These are phyloP conservation scores for Andrena praecox DNA, from an alignment of 2,888 invertebrate genomes.

Conservation along the genomic window DNA sequence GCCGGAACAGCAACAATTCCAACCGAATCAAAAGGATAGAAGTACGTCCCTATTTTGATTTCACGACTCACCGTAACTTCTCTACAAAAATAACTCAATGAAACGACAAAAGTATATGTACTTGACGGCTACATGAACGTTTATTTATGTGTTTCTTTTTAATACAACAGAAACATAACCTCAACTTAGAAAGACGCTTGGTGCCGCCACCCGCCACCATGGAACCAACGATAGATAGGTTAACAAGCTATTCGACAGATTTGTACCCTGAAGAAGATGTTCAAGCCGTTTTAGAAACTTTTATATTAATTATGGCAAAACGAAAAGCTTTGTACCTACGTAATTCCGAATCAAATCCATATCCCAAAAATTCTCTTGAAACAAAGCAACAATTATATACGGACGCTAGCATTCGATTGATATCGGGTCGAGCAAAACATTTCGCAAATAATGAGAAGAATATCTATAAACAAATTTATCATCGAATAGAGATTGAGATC, in stretches of 20 bases:
- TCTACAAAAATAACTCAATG: slow-evolving; percentile 66
- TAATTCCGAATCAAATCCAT: too few species aligned
- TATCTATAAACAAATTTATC: not conserved
- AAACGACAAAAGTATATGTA: slow-evolving; percentile 48
- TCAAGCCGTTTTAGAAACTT: too few species aligned
- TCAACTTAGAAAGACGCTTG: slow-evolving; percentile 61
- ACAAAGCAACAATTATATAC: too few species aligned
- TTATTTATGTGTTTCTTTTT: slow-evolving; percentile 59
- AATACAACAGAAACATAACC: slow-evolving; percentile 66
- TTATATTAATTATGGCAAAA: not conserved
- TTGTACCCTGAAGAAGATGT: not conserved
- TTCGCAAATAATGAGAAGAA: not conserved
- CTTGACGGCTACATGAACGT: slow-evolving; percentile 67
- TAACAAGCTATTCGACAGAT: not conserved
- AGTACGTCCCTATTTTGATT: not conserved
- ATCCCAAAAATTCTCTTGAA: too few species aligned
- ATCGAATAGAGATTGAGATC: not conserved
- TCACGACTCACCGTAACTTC: slow-evolving; percentile 57
- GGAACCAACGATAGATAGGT: slow-evolving; percentile 21
- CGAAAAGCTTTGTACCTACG: too few species aligned
- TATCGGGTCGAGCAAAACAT: not conserved
- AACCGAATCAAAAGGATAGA: not conserved
- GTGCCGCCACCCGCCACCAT: slow-evolving; percentile 59
- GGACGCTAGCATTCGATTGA: too few species aligned
- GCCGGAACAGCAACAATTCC: slow-evolving; percentile 5